phyloP scores from a whole-genome alignment of 1,140 invertebrate species.

The Notospermus geniculatus region DNA sequence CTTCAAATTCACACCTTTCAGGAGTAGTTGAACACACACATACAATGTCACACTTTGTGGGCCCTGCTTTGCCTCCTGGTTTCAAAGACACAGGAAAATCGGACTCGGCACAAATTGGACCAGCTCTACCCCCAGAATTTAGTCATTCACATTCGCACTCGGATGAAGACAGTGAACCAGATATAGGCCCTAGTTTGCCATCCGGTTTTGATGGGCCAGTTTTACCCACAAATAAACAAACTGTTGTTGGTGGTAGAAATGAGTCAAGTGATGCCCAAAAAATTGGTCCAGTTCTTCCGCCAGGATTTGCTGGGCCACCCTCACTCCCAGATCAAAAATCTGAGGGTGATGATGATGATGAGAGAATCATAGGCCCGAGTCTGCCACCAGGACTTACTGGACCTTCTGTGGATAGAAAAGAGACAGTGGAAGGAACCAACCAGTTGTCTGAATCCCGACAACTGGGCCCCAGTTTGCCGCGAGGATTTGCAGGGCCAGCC shows the following conservation, averaged over 20 bases:
- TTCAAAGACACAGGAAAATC: too few species aligned
- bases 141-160: slow-evolving; percentile 10
- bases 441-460: too few species aligned
- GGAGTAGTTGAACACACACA: too few species aligned
- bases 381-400: slow-evolving; percentile 22
- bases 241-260: too few species aligned
- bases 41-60: too few species aligned
- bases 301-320: slow-evolving; percentile 14
- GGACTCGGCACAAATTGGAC: too few species aligned
- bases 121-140: slow-evolving; percentile 39
- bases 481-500: slow-evolving; percentile 5
- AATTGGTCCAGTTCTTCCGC: slow-evolving; percentile 24
- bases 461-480: slow-evolving; percentile 17
- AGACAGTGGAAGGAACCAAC: too few species aligned
- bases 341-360: slow-evolving; percentile 7
- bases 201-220: slow-evolving; percentile 13
- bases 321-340: slow-evolving; percentile 13
- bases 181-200: neutral
- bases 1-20: too few species aligned
- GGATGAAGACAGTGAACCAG: neutral
- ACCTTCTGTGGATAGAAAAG: too few species aligned
- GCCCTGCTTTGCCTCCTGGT: too few species aligned
- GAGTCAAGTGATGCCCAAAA: neutral
- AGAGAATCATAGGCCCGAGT: slow-evolving; percentile 37
- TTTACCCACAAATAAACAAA: slow-evolving; percentile 15